Percentiles rank a stretch among this genome's conserved stretches.
These are phyloP conservation scores for Xerus inauris DNA, from an alignment of 2,113 vertebrate genomes.

Conservation along the genomic window DNA sequence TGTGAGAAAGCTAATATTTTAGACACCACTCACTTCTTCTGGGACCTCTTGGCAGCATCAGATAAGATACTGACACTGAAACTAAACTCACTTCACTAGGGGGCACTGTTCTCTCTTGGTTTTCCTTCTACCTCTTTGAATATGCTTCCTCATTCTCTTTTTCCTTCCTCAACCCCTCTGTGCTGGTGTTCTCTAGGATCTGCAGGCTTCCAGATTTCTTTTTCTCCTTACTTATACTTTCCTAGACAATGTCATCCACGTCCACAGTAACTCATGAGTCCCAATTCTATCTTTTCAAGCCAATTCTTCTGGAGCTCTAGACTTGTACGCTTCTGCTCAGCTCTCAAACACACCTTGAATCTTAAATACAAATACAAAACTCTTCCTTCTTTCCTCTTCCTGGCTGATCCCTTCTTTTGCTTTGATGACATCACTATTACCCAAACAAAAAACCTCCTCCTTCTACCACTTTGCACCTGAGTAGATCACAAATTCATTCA, in stretches of 20 bases:
- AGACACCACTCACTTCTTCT: not conserved
- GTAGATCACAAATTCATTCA: not conserved
- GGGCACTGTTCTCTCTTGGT: not conserved
- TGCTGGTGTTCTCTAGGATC: not conserved
- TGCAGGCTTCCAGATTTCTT: not conserved
- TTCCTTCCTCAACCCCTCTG: not conserved
- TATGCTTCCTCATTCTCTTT: not conserved
- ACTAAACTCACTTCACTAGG: not conserved
- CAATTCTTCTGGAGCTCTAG: not conserved
- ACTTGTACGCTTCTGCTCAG: not conserved
- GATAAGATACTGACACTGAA: not conserved
- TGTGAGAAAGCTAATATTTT: not conserved
- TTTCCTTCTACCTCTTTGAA: slow-evolving; percentile 15
- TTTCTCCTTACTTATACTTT: not conserved
- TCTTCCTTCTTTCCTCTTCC: not conserved
- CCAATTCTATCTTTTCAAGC: not conserved
- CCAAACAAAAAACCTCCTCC: not conserved
- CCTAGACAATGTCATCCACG: not conserved
- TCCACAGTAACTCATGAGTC: not conserved
- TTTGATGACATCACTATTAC: not conserved
- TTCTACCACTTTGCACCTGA: not conserved
- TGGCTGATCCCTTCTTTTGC: not conserved
- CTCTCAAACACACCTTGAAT: not conserved
- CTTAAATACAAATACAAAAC: not conserved
- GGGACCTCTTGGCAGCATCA: not conserved